Evolutionary conservation across 1,140 invertebrate genomes (phyloP), one percentile per base, ranked within the genome.

Genomic region (Trinorchestia longiramus): DNA sequence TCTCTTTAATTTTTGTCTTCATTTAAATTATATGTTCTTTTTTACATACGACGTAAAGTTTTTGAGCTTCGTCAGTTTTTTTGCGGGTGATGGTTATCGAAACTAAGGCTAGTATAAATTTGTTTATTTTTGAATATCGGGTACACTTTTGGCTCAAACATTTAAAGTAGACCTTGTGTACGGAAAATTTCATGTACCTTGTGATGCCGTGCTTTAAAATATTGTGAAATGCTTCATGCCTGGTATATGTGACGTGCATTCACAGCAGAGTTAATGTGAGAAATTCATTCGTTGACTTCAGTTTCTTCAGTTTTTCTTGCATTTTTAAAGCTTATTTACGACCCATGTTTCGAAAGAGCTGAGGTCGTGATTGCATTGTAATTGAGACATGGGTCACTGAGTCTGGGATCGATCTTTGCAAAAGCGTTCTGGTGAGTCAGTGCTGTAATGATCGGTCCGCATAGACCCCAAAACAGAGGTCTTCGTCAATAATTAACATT

Each of bases 401-500:
- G 41, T 3, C 41, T 42, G 41, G 41, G 41, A 91, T 91, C 19
- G 88, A 91, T 91, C 88, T 91, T 28, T 8, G 43, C 41, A 42
- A 43, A 91, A 43, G 41, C 88, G 88, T 36, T 91, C 41, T 41
- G 88, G 19, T 28, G 88, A 91, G 88, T 91, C 88, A 3, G 41
- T 91, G 28, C 88, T 44, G 88, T 91, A 91, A 91, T 91, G 41
- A 91, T 42, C 88, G 62, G 28, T 42, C 88, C 88, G 88, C 41
- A 91, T 91, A 91, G 88, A 4, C 88, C 41, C 28, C 6, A 91
- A 91, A 91, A 91, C 88, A 91, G 88, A 91, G 88, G 41, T 91
- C 41, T 44, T 91, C 88, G 88, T 44, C 88, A 28, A 91, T 91
- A 91, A 91, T 91, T 42, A 91, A 11, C 88, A 91, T 91, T 91